Conservation (phyloP, 2,113 vertebrate species). For the Gobius niger region DNA sequence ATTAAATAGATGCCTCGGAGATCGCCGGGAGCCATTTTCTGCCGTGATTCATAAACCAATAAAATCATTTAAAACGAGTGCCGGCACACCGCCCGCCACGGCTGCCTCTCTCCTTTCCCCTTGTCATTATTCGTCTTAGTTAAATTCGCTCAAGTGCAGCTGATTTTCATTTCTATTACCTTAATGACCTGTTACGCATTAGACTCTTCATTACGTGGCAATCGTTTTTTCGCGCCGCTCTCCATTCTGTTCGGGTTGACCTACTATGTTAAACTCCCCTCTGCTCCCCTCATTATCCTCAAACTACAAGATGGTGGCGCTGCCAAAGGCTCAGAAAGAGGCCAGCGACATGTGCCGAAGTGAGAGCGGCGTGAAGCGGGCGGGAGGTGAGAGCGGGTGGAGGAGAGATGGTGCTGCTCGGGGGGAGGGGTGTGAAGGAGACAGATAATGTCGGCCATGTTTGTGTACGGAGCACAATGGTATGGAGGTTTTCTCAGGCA, state of each 20-base stretch:
- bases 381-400: conserved; percentile 53
- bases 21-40: conserved; percentile 1
- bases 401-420: conserved; percentile 29
- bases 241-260: conserved; percentile 43
- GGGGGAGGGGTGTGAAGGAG: conserved; percentile 55
- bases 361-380: conserved; percentile 37
- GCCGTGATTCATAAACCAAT: conserved; percentile 7
- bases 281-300: conserved; percentile 53
- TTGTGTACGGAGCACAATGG: conserved; percentile 44
- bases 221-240: conserved; percentile 7
- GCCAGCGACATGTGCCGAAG: conserved; percentile 44
- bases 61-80: conserved; percentile 1
- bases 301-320: conserved; percentile 58
- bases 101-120: background rate
- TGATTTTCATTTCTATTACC: conserved; percentile 56
- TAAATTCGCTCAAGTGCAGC: conserved; percentile 55
- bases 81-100: background rate
- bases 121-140: conserved; percentile 55
- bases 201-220: conserved; percentile 57
- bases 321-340: conserved; percentile 56
- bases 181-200: conserved; percentile 68
- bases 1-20: conserved; percentile 4
- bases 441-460: conserved; percentile 57
- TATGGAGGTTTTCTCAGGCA: conserved; percentile 41
- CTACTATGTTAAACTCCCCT: conserved; percentile 44